A percentile compares a stretch with the other conserved stretches of the same genome.
Evolutionary conservation across 2,113 vertebrate genomes (phyloP).

Genomic region (Sapayoa aenigma): DNA sequence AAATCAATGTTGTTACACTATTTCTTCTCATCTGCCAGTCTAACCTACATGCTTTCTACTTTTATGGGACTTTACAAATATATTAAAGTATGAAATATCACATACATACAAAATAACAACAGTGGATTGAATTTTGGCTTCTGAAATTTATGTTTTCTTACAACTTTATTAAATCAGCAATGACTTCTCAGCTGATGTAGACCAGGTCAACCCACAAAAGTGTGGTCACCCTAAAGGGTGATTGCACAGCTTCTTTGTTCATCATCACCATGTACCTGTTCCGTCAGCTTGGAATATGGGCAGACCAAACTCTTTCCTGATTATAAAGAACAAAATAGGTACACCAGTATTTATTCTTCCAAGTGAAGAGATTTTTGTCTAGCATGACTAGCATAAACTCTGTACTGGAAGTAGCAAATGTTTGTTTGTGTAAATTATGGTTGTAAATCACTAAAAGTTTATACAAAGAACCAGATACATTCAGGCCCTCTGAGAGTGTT

Average conservation of each 20-base stretch:
- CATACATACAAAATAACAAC: background rate
- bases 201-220: background rate
- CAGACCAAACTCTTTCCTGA: background rate
- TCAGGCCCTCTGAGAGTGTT: background rate
- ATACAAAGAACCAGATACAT: too few species aligned
- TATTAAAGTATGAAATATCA: background rate
- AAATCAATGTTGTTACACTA: background rate
- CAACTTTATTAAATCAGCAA: background rate
- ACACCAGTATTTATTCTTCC: background rate
- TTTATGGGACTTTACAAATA: background rate
- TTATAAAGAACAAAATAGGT: background rate
- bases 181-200: background rate
- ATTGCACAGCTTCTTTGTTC: background rate
- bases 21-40: background rate
- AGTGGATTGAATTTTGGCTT: background rate
- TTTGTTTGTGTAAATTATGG: background rate
- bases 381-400: background rate
- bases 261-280: background rate
- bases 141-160: background rate
- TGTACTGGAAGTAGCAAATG: background rate
- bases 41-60: background rate
- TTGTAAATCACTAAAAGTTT: background rate
- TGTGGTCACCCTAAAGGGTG: background rate
- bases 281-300: background rate
- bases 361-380: background rate